phyloP scores from a whole-genome alignment of 2,888 invertebrate species.

The Tiliacea aurago region DNA sequence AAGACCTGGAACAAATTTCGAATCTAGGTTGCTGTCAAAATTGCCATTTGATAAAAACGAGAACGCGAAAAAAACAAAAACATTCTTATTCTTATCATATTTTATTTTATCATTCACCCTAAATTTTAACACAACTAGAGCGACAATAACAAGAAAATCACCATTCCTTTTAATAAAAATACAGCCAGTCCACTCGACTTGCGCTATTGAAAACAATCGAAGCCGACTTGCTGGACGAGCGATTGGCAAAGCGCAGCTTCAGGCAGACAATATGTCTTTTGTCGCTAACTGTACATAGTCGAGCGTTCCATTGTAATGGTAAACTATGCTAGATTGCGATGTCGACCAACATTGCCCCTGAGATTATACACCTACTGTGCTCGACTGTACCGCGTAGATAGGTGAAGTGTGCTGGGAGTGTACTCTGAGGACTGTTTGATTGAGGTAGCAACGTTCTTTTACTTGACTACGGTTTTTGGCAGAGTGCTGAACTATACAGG shows the following conservation, averaged over 20 bases:
- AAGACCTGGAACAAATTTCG: background rate
- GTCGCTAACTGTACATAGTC: slow-evolving; percentile 65
- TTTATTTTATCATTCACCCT: background rate
- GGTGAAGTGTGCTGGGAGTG: slow-evolving; percentile 23
- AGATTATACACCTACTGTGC: slow-evolving; percentile 66
- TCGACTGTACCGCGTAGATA: slow-evolving; percentile 60
- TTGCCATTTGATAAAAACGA: background rate
- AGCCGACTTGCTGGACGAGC: slow-evolving; percentile 56
- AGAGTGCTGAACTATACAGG: background rate
- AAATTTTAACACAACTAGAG: slow-evolving; percentile 12
- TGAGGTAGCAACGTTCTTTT: slow-evolving; percentile 3
- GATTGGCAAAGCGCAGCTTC: slow-evolving; percentile 57
- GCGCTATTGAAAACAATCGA: slow-evolving; percentile 64
- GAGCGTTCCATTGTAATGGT: slow-evolving; percentile 69
- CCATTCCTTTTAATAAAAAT: slow-evolving; percentile 48
- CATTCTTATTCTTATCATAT: background rate
- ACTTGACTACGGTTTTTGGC: slow-evolving; percentile 1
- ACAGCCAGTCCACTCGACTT: slow-evolving; percentile 54
- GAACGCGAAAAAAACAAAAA: background rate
- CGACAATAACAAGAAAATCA: slow-evolving; percentile 43
- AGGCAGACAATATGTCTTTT: slow-evolving; percentile 69
- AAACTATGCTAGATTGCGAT: slow-evolving; percentile 69
- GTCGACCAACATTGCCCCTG: slow-evolving; percentile 62
- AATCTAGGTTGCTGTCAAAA: background rate
- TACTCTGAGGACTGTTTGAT: slow-evolving; percentile 27